Base-by-base conservation (phyloP, 2,113 vertebrate species). In the Amblyopsis rosae region DNA sequence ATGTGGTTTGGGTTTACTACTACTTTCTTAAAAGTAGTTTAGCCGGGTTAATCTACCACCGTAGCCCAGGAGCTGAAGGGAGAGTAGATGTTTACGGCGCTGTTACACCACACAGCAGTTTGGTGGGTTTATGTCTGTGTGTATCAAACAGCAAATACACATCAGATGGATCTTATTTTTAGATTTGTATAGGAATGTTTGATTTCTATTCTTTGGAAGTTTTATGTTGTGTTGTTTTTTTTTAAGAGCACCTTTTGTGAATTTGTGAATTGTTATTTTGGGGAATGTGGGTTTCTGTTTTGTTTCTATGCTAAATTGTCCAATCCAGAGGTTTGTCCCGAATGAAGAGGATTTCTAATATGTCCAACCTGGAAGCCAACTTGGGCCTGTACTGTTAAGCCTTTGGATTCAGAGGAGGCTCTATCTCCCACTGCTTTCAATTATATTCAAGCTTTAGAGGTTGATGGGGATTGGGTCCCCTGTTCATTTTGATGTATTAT, bases 161-260 rank as follows among this genome's bases (percentile, higher is more conserved):
- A 83, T 82, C 75, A 75, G 55, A 82, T 78, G 13, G 77, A 66
- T 50, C 67, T 63, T 58, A 55, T 62, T 67, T 58, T 0, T 75
- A 84, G 80, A 87, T 83, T 86, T 86, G 70, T 86, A 78, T 78
- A 70, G 0, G 54, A 80, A 73, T 86, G 76, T 82, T 54, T 73
- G 67, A 75, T 84, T 35, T 81, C 32, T 57, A 47, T 75, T 82
- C 50, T 58, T 35, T 80, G 5, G 32, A 65, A 41, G 3, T 26
- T 41, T 41, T 41, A 5, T 41, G 35, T 6, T 41, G 26, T 26
- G 26, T 41, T 41, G n/a, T 41, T 41, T 69, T 77, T 55, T 87
- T 71, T 78, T 76, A 71, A 86, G 74, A 75, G 79, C 70, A 75
- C 79, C 64, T 82, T 56, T 63, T 26, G 26, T 26, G 26, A 26